These are phyloP conservation scores for Acropternis orthonyx DNA, from an alignment of 2,797 vertebrate genomes.

Conservation along the genomic window DNA sequence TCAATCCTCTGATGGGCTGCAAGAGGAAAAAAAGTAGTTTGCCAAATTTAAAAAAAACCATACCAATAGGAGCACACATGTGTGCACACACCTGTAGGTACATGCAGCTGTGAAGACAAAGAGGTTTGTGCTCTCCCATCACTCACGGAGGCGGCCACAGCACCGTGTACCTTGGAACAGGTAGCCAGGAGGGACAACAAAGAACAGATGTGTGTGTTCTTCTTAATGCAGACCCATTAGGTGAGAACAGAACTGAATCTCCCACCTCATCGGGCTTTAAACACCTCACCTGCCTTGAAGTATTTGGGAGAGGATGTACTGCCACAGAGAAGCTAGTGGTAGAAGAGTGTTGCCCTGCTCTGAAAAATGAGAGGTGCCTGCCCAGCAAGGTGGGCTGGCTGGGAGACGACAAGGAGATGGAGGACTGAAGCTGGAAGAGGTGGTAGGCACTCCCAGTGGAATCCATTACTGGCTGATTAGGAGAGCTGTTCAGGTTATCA, in stretches of 20 bases:
- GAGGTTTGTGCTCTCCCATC: fast-evolving
- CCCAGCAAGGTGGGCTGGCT: fast-evolving
- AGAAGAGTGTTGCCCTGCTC: background rate
- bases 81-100: background rate
- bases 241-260: constrained; percentile 25
- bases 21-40: background rate
- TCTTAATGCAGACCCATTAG: constrained; percentile 22
- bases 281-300: background rate
- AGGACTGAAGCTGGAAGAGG: background rate
- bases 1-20: background rate
- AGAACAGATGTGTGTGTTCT: constrained; percentile 41
- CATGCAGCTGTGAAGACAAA: background rate
- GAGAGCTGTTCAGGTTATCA: constrained; percentile 5
- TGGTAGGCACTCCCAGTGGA: background rate
- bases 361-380: background rate
- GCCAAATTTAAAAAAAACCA: constrained; percentile 29
- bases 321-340: background rate
- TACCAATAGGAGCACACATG: background rate
- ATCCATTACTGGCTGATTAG: constrained; percentile 46
- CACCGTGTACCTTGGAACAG: fast-evolving
- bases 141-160: fast-evolving
- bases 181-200: background rate
- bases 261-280: background rate
- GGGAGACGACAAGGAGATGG: background rate
- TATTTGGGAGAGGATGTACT: fast-evolving